Percentiles rank a stretch among this genome's conserved stretches.
phyloP scores from a whole-genome alignment of 2,797 vertebrate species.

The Aselliscus stoliczkanus region DNA sequence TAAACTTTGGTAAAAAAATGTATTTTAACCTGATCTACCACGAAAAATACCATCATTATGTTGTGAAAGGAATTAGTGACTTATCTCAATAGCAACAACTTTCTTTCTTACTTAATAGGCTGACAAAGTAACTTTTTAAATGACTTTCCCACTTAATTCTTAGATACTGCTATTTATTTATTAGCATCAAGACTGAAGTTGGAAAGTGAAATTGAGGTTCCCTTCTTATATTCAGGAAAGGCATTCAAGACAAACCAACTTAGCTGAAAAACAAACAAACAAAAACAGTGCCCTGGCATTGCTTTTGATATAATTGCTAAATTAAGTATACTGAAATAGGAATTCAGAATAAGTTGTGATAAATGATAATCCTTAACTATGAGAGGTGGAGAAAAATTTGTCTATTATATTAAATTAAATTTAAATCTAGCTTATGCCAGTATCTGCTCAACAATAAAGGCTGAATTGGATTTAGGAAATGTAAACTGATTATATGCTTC shows the following conservation, averaged over 20 bases:
- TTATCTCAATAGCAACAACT: neutral
- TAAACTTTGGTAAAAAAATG: neutral
- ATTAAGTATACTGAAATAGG: neutral
- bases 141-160: neutral
- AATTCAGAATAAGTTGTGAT: neutral
- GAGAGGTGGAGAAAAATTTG: neutral
- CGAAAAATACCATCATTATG: neutral
- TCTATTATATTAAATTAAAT: conserved; percentile 33
- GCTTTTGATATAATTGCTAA: conserved; percentile 3
- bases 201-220: neutral
- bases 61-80: neutral
- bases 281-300: neutral
- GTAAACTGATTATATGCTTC: conserved; percentile 11
- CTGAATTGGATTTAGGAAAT: neutral
- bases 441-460: neutral
- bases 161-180: neutral
- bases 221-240: neutral
- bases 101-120: neutral
- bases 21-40: neutral
- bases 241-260: neutral
- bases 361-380: neutral
- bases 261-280: neutral
- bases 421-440: neutral
- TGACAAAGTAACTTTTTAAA: neutral
- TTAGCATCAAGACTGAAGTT: neutral